Percentiles rank a stretch among this genome's conserved stretches.
These are phyloP conservation scores for Falco rusticolus DNA, from an alignment of 2,797 vertebrate genomes.

Conservation along the genomic window DNA sequence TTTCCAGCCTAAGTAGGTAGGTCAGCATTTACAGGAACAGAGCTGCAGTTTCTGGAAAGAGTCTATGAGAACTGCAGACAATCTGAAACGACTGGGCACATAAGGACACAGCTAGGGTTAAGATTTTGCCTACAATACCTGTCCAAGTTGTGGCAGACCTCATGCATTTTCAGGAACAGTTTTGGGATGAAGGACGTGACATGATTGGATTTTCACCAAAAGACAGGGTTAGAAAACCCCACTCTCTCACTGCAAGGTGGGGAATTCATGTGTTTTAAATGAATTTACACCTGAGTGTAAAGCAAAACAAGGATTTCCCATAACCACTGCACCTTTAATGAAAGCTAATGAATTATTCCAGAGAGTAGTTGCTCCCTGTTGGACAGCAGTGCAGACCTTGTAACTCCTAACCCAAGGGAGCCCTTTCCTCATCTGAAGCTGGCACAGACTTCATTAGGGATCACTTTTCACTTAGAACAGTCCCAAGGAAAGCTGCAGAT, in stretches of 20 bases:
- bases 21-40: neutral
- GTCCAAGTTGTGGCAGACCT: neutral
- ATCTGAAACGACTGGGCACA: neutral
- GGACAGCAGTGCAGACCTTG: neutral
- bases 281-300: neutral
- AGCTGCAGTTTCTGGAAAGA: neutral
- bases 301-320: neutral
- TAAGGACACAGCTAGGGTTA: neutral
- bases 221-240: neutral
- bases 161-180: neutral
- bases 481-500: constrained; percentile 16
- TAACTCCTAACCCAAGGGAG: neutral
- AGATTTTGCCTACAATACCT: neutral
- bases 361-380: neutral
- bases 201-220: neutral
- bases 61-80: neutral
- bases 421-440: neutral
- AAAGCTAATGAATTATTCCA: constrained; percentile 11
- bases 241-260: neutral
- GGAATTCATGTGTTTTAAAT: neutral
- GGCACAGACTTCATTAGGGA: neutral
- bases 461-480: neutral
- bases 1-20: neutral
- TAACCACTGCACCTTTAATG: neutral
- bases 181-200: neutral